Percentiles rank a stretch among this genome's conserved stretches.
These are phyloP conservation scores for Allophyes oxyacanthae DNA, from an alignment of 2,888 invertebrate genomes.

Conservation along the genomic window DNA sequence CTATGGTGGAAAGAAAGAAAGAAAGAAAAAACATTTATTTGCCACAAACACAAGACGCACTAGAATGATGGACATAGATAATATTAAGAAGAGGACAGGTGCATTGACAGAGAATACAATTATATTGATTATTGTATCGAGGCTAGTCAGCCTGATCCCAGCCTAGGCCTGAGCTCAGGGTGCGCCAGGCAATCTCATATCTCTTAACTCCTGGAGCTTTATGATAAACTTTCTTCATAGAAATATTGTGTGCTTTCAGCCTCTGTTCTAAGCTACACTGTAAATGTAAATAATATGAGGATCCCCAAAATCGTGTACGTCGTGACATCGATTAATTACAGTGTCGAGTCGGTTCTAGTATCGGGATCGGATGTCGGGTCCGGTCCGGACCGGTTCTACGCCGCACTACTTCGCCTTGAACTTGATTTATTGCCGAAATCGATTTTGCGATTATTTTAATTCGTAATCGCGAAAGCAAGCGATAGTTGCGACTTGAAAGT, in stretches of 20 bases:
- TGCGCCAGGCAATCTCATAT: too few relatives aligned
- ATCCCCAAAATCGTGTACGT: conserved; percentile 41
- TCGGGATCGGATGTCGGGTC: conserved; percentile 41
- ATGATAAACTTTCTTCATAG: too few relatives aligned
- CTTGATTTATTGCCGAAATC: conserved; percentile 67
- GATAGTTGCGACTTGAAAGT: conserved; percentile 44
- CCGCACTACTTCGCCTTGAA: conserved; percentile 58
- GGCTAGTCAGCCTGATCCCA: too few relatives aligned
- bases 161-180: too few relatives aligned
- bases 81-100: too few relatives aligned
- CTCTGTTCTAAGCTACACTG: conserved; percentile 25
- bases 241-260: neutral
- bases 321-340: conserved; percentile 74
- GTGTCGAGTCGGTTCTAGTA: conserved; percentile 42
- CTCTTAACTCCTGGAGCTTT: too few relatives aligned
- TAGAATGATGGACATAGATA: too few relatives aligned
- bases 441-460: conserved; percentile 56
- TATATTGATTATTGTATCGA: too few relatives aligned
- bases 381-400: conserved; percentile 57
- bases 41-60: too few relatives aligned
- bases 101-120: too few relatives aligned
- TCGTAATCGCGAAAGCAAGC: conserved; percentile 57
- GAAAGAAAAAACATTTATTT: too few relatives aligned
- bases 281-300: conserved; percentile 27
- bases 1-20: too few relatives aligned